Percentiles rank a stretch among this genome's conserved stretches.
These are phyloP conservation scores for Poeciliopsis turrubarensis DNA, from an alignment of 2,113 vertebrate genomes.

Conservation along the genomic window DNA sequence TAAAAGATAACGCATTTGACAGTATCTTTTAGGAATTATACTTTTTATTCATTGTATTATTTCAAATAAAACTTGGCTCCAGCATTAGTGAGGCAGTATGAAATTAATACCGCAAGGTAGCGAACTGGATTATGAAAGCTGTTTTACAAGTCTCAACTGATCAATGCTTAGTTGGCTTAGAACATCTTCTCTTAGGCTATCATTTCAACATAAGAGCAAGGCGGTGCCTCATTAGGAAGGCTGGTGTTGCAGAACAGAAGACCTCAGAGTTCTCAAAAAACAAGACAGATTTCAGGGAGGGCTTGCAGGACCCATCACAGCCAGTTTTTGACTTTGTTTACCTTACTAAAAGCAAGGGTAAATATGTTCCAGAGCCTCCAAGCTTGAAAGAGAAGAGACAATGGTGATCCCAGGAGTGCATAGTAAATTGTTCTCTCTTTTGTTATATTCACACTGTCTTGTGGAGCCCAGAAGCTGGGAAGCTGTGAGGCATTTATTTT, in stretches of 20 bases:
- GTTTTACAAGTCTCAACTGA: conserved; percentile 69
- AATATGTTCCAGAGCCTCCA: conserved; percentile 29
- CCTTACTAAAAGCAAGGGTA: conserved; percentile 7
- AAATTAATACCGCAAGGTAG: conserved; percentile 54
- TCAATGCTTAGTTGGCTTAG: conserved; percentile 50
- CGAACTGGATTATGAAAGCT: conserved; percentile 61
- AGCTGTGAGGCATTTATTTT: background rate
- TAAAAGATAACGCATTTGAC: background rate
- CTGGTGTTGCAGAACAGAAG: conserved; percentile 27
- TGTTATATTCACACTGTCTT: conserved; percentile 4
- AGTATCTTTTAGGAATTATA: background rate
- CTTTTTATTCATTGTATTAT: background rate
- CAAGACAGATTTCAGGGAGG: conserved; percentile 3
- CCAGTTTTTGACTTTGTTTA: conserved; percentile 29
- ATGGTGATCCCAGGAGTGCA: conserved; percentile 29
- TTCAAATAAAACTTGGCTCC: background rate
- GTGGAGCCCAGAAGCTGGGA: conserved; percentile 35
- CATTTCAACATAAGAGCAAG: conserved; percentile 58
- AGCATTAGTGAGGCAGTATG: conserved; percentile 29
- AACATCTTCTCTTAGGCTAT: conserved; percentile 69
- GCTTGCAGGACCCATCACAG: conserved; percentile 15
- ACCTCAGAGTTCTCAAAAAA: conserved; percentile 37
- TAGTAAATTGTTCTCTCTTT: conserved; percentile 30
- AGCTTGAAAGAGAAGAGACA: conserved; percentile 30
- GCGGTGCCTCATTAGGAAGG: conserved; percentile 57